phyloP scores from a whole-genome alignment of 2,888 invertebrate species.

The Nemoura dubitans region DNA sequence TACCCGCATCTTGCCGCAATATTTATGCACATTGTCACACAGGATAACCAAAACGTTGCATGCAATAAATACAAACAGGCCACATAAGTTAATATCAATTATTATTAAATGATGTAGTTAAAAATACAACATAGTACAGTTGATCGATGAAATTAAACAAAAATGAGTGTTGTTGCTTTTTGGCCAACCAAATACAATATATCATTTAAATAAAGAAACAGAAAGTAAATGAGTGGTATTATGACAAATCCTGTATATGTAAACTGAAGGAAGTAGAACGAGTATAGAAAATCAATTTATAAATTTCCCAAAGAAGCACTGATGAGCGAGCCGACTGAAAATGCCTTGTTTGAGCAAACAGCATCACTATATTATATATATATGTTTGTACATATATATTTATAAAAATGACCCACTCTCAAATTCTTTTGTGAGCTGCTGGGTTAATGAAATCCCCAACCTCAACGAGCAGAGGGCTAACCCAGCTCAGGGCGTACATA shows the following conservation, averaged over 20 bases:
- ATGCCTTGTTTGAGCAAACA: constrained; percentile 7
- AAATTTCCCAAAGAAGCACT: neutral
- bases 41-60: neutral
- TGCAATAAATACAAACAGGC: constrained; percentile 1
- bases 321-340: constrained; percentile 4
- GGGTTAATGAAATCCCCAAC: neutral
- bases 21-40: neutral
- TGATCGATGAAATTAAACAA: constrained; percentile 8
- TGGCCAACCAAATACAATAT: neutral
- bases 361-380: neutral
- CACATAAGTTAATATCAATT: constrained; percentile 27
- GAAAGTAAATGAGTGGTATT: neutral
- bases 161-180: neutral
- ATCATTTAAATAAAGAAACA: neutral
- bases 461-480: neutral
- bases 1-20: neutral
- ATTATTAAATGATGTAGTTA: constrained; percentile 21
- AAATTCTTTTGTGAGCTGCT: neutral
- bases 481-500: neutral
- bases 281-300: neutral
- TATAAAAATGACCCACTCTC: neutral
- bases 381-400: neutral
- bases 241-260: neutral
- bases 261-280: neutral
- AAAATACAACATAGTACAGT: constrained; percentile 16